Evolutionary conservation across 2,797 vertebrate genomes (phyloP).

Genomic region (Harpia harpyja): DNA sequence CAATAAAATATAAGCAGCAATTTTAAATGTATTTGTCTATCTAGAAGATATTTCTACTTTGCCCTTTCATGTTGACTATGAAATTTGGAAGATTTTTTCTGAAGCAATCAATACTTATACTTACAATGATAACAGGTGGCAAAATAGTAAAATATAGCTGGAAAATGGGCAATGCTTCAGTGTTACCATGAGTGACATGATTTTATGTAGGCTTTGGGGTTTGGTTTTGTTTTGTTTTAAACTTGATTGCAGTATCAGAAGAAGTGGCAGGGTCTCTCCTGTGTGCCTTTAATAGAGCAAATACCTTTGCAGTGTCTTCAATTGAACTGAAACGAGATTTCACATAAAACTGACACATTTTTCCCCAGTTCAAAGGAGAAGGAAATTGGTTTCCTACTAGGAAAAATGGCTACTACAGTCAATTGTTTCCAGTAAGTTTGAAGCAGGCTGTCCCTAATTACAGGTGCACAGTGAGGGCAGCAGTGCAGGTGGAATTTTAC

Average conservation of each 20-base stretch:
- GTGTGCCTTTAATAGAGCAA: not conserved
- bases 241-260: not conserved
- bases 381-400: not conserved
- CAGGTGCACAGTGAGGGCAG: not conserved
- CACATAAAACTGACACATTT: not conserved
- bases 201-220: not conserved
- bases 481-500: not conserved
- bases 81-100: not conserved
- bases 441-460: not conserved
- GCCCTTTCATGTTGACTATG: not conserved
- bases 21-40: not conserved
- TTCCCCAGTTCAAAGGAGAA: not conserved
- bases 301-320: not conserved
- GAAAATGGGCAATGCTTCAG: not conserved
- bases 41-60: not conserved
- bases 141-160: not conserved
- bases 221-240: not conserved
- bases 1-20: not conserved
- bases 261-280: not conserved
- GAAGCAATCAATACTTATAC: not conserved
- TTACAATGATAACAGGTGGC: not conserved
- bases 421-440: not conserved
- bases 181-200: not conserved
- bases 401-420: not conserved
- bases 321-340: not conserved